phyloP scores from a whole-genome alignment of 2,113 vertebrate genomes.

The Hippocampus abdominalis region DNA sequence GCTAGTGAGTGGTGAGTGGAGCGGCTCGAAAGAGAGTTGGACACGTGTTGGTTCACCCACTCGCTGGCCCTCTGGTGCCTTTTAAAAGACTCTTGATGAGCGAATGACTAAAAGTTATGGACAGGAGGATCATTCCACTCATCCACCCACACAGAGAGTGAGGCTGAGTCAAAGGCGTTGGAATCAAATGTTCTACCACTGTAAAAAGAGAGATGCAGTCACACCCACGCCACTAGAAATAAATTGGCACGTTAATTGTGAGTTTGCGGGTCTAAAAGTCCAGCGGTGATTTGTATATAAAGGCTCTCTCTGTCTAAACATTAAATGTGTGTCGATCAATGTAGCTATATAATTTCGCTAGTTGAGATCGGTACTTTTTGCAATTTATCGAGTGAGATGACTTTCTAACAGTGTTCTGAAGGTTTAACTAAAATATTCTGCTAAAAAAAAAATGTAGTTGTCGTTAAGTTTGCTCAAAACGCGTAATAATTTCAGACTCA shows the following conservation, averaged over 20 bases:
- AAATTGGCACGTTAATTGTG: background rate
- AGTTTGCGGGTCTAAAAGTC: background rate
- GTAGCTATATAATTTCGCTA: background rate
- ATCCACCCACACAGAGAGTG: constrained; percentile 38
- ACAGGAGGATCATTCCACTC: constrained; percentile 46
- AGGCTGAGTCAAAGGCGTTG: constrained; percentile 24
- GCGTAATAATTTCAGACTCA: too few relatives aligned
- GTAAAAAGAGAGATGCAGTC: constrained; percentile 13
- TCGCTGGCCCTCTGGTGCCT: constrained; percentile 36
- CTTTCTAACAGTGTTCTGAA: background rate
- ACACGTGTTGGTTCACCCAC: constrained; percentile 49
- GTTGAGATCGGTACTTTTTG: background rate
- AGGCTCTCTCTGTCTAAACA: too few relatives aligned
- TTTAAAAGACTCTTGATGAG: constrained; percentile 52
- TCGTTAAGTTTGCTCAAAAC: background rate
- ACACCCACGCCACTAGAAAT: background rate
- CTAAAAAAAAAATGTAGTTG: background rate
- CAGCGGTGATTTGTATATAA: background rate
- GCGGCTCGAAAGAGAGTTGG: constrained; percentile 27
- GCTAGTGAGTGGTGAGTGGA: constrained; percentile 31
- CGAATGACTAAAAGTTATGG: constrained; percentile 43
- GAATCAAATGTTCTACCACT: constrained; percentile 34
- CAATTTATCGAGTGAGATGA: background rate
- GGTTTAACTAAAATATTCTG: background rate
- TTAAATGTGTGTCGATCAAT: too few relatives aligned